Percentiles rank a stretch among this genome's conserved stretches.
These are phyloP conservation scores for Meteorus cinctellus DNA, from an alignment of 2,888 invertebrate species.

Conservation along the genomic window DNA sequence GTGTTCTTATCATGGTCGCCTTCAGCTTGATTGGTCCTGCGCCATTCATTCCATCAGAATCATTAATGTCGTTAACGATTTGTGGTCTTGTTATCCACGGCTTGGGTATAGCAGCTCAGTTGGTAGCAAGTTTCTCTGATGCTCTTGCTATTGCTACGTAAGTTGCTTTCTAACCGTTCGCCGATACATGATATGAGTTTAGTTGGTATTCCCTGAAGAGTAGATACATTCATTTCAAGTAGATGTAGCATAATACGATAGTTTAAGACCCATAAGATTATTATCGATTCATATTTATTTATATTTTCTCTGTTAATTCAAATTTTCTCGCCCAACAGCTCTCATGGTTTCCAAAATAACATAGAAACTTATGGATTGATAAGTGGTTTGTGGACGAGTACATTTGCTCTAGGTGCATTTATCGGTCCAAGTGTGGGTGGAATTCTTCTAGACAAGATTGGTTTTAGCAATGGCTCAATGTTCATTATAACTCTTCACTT, in stretches of 20 bases:
- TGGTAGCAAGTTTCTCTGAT: conserved; percentile 90
- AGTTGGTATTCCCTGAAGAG: not conserved
- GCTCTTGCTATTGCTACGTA: conserved; percentile 87
- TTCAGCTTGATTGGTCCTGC: conserved; percentile 88
- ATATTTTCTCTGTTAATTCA: no score
- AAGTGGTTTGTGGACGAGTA: conserved; percentile 92
- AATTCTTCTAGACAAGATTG: conserved; percentile 82
- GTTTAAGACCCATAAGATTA: not conserved
- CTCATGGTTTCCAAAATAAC: conserved; percentile 86
- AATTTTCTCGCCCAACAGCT: conserved; percentile 72
- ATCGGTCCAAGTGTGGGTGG: conserved; percentile 87
- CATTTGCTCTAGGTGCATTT: conserved; percentile 91
- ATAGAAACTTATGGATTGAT: conserved; percentile 92
- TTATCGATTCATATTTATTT: not conserved
- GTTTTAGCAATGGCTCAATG: conserved; percentile 82
- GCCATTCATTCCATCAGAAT: conserved; percentile 81
- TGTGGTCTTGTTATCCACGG: conserved; percentile 85
- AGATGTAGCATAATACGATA: not conserved
- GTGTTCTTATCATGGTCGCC: conserved; percentile 79
- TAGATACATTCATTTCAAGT: not conserved
- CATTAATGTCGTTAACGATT: conserved; percentile 81
- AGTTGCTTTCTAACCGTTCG: conserved; percentile 68
- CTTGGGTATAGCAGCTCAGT: conserved; percentile 86
- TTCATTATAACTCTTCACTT: conserved; percentile 82
- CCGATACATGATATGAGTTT: not conserved